A percentile compares a stretch with the other conserved stretches of the same genome.
Conservation (phyloP, 1,140 invertebrate genomes). For the Papilio dardanus region DNA sequence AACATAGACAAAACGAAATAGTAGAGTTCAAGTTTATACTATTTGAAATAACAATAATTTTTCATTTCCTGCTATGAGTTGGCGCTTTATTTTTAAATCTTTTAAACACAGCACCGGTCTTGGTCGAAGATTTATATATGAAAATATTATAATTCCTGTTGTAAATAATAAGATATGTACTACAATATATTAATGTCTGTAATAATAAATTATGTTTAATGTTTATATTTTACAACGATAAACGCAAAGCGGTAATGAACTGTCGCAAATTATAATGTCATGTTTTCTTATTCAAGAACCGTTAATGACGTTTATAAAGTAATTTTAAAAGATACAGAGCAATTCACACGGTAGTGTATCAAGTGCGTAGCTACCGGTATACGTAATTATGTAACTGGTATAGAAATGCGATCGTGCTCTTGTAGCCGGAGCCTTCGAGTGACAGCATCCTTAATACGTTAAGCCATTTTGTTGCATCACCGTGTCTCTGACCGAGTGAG, state of each 20-base stretch:
- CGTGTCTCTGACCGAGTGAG: conserved; percentile 29
- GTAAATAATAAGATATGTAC: not conserved
- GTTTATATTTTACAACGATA: not conserved
- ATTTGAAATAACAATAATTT: not conserved
- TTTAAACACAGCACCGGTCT: not conserved
- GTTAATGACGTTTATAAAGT: not conserved
- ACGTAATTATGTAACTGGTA: conserved; percentile 52
- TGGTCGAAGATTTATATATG: not conserved
- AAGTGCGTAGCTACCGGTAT: conserved; percentile 34
- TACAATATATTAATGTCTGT: not conserved
- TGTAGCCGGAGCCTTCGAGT: conserved; percentile 42
- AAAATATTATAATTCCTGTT: not conserved
- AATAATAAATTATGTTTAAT: not conserved
- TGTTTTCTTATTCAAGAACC: not conserved
- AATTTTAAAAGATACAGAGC: conserved; percentile 40
- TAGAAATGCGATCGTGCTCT: conserved; percentile 50
- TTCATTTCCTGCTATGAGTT: not conserved
- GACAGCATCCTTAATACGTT: conserved; percentile 44
- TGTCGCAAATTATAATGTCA: not conserved
- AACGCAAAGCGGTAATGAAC: not conserved
- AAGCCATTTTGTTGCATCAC: conserved; percentile 43
- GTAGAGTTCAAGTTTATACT: not conserved
- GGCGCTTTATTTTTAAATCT: not conserved
- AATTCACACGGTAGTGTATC: conserved; percentile 35
- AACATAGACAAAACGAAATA: not conserved